Percentiles rank a stretch among this genome's conserved stretches.
phyloP scores from a whole-genome alignment of 2,888 invertebrate species.

The Papilio demoleus region DNA sequence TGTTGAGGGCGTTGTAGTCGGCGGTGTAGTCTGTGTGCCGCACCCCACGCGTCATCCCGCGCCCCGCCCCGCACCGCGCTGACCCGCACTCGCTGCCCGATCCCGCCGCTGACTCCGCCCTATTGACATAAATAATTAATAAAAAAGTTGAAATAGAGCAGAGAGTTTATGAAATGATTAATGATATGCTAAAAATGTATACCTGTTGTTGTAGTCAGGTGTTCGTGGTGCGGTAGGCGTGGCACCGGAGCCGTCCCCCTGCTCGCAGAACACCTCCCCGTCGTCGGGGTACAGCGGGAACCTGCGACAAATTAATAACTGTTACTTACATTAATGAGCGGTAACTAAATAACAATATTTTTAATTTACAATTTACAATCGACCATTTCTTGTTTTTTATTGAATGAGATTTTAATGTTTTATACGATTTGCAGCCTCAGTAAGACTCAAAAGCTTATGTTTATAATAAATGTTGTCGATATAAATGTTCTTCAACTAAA shows the following conservation, averaged over 20 bases:
- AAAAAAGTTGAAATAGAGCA: too few relatives aligned
- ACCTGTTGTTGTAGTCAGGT: constrained; percentile 76
- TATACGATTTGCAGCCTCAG: too few relatives aligned
- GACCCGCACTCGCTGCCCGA: constrained; percentile 49
- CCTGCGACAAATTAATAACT: constrained; percentile 51
- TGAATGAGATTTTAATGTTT: too few relatives aligned
- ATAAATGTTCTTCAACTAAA: too few relatives aligned
- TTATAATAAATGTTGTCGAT: too few relatives aligned
- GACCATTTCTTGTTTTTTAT: too few relatives aligned
- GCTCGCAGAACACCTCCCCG: constrained; percentile 64
- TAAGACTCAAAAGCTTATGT: too few relatives aligned
- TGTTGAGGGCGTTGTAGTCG: constrained; percentile 71
- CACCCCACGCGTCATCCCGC: constrained; percentile 41
- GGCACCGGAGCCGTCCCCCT: constrained; percentile 77
- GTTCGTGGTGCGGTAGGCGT: constrained; percentile 87
- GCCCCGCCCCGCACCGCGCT: constrained; percentile 42
- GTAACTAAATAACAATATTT: not conserved
- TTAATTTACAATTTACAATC: not conserved
- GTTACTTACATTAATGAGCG: not conserved
- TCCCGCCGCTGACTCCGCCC: constrained; percentile 46
- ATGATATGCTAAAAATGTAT: not conserved
- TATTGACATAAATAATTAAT: constrained; percentile 24
- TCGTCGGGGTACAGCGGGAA: constrained; percentile 78
- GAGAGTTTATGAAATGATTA: not conserved
- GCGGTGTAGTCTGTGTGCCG: constrained; percentile 65